Conservation (phyloP, 1,140 invertebrate genomes). For the Tetragnatha versicolor region DNA sequence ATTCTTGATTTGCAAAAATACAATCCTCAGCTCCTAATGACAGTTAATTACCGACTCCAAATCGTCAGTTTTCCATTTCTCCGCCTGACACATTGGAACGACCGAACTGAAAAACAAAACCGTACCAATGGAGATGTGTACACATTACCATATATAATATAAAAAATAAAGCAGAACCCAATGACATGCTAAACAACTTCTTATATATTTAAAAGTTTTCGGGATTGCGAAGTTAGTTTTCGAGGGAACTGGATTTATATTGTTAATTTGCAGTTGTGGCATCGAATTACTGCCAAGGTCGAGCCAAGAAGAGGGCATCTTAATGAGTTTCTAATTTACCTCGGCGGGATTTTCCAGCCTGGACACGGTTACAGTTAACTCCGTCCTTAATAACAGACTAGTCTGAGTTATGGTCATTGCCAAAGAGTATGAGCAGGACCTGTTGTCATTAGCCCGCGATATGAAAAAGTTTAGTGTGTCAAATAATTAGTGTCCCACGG, state of each 20-base stretch:
- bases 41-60: slow-evolving; percentile 4
- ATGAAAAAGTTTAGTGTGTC: too few relatives aligned
- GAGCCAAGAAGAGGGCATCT: not conserved
- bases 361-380: too few relatives aligned
- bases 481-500: too few relatives aligned
- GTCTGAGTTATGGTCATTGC: too few relatives aligned
- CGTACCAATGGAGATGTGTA: too few relatives aligned
- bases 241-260: slow-evolving; percentile 5
- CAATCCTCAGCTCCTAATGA: too few relatives aligned
- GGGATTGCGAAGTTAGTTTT: slow-evolving; percentile 10
- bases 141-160: too few relatives aligned
- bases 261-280: slow-evolving; percentile 6
- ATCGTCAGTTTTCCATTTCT: not conserved
- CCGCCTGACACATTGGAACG: not conserved
- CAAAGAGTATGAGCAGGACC: too few relatives aligned
- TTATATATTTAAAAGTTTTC: too few relatives aligned
- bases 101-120: too few relatives aligned
- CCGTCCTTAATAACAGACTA: too few relatives aligned
- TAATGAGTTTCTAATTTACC: slow-evolving; percentile 20
- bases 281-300: slow-evolving; percentile 4
- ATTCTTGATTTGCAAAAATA: slow-evolving; percentile 20
- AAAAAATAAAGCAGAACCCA: not conserved
- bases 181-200: slow-evolving; percentile 17
- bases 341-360: not conserved
- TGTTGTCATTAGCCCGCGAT: too few relatives aligned